Evolutionary conservation across 2,797 vertebrate species (phyloP).

Genomic region (Melanotaenia boesemani): DNA sequence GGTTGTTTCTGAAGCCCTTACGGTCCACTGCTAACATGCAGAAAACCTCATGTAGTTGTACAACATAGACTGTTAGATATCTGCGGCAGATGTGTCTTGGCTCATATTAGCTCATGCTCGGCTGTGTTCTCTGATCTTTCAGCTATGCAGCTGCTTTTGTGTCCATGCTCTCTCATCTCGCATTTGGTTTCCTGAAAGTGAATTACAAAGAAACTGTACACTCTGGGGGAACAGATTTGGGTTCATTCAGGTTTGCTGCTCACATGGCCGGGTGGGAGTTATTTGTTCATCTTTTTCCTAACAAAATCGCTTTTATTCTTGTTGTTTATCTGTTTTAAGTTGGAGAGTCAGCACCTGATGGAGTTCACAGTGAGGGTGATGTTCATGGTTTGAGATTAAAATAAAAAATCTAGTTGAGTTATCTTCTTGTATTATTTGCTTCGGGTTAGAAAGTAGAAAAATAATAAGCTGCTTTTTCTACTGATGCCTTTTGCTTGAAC

Average conservation of each 20-base stretch:
- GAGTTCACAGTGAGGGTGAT: background rate
- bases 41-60: slow-evolving; percentile 10
- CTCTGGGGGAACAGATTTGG: slow-evolving; percentile 23
- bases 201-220: slow-evolving; percentile 54
- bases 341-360: slow-evolving; percentile 1
- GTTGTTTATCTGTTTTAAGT: slow-evolving; percentile 6
- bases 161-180: slow-evolving; percentile 47
- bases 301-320: background rate
- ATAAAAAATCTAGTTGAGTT: background rate
- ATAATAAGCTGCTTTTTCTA: background rate
- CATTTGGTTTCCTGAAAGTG: slow-evolving; percentile 45
- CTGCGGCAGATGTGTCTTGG: slow-evolving; percentile 55
- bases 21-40: slow-evolving; percentile 9
- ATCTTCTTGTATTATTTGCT: background rate
- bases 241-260: slow-evolving; percentile 1
- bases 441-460: background rate
- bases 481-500: background rate
- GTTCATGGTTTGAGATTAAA: background rate
- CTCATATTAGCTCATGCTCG: slow-evolving; percentile 46
- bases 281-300: background rate
- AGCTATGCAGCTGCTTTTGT: slow-evolving; percentile 48
- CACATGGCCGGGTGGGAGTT: background rate
- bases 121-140: slow-evolving; percentile 62
- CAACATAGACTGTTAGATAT: slow-evolving; percentile 35
- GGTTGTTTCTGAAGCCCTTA: slow-evolving; percentile 9